Conservation (phyloP, 2,797 vertebrate genomes). For the Anolis apletophallus region DNA sequence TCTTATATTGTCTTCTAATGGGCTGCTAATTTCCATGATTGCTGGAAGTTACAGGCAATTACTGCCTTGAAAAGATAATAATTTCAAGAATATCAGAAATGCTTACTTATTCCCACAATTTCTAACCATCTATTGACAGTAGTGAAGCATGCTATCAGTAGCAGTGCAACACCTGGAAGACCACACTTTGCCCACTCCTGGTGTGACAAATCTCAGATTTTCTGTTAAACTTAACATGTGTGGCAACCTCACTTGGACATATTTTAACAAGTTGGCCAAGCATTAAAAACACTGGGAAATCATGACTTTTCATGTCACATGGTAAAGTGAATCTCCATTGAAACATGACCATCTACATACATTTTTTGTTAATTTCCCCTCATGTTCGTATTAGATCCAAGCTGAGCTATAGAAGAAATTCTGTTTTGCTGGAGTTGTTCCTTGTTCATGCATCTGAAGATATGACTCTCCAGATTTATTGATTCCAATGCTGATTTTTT, state of each 20-base stretch:
- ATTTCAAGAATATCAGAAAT: background rate
- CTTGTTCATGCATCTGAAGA: conserved; percentile 25
- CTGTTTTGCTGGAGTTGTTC: background rate
- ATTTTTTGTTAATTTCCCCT: background rate
- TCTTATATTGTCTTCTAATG: conserved; percentile 30
- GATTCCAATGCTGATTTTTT: conserved; percentile 65
- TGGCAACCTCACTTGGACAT: background rate
- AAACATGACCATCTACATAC: background rate
- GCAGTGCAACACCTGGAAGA: too few species aligned
- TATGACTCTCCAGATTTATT: conserved; percentile 16
- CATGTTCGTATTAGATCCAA: background rate
- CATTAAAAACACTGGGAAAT: background rate
- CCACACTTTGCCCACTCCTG: too few species aligned
- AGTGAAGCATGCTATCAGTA: too few species aligned
- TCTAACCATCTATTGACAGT: too few species aligned
- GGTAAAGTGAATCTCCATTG: background rate
- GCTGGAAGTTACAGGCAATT: background rate
- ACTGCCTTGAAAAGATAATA: background rate
- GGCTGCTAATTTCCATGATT: background rate
- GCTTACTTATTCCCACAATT: too few species aligned
- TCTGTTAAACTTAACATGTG: background rate
- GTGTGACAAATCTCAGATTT: too few species aligned
- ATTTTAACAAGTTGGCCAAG: background rate
- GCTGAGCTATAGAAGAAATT: background rate
- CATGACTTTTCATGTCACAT: background rate